A percentile compares a stretch with the other conserved stretches of the same genome.
Conservation (phyloP, 2,797 vertebrate species). For the Chromis chromis region DNA sequence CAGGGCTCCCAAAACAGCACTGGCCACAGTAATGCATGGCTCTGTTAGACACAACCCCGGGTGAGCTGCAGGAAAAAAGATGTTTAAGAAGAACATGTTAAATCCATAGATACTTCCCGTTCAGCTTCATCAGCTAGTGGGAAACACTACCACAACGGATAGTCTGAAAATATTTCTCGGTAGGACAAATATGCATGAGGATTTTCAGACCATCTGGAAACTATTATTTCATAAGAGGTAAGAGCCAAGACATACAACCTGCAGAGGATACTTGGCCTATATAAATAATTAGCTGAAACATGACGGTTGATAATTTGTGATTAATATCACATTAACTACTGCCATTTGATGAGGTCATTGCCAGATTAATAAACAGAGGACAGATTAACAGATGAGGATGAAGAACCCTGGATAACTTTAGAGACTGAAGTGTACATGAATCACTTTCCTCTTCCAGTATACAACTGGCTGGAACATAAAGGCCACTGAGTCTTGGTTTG, state of each 20-base stretch:
- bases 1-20: slow-evolving; percentile 89
- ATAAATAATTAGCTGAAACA: slow-evolving; percentile 29
- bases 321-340: neutral
- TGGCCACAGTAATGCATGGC: slow-evolving; percentile 91
- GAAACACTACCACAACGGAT: slow-evolving; percentile 9
- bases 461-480: neutral
- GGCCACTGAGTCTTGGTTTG: fast-evolving
- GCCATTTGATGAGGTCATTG: neutral
- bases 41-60: slow-evolving; percentile 88
- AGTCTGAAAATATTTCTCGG: slow-evolving; percentile 51
- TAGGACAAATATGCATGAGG: slow-evolving; percentile 28
- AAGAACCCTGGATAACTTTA: neutral
- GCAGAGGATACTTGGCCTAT: slow-evolving; percentile 33
- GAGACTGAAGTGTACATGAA: neutral
- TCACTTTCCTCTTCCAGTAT: neutral
- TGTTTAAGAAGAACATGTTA: neutral
- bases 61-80: slow-evolving; percentile 77
- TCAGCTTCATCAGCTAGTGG: neutral
- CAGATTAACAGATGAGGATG: neutral
- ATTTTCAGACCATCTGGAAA: slow-evolving; percentile 68
- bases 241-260: slow-evolving; percentile 52
- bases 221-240: slow-evolving; percentile 42
- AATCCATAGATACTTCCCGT: slow-evolving; percentile 3
- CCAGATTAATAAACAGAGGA: neutral
- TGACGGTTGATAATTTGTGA: neutral